Base-by-base conservation (phyloP, 2,888 invertebrate genomes). In the Neoaliturus tenellus region DNA sequence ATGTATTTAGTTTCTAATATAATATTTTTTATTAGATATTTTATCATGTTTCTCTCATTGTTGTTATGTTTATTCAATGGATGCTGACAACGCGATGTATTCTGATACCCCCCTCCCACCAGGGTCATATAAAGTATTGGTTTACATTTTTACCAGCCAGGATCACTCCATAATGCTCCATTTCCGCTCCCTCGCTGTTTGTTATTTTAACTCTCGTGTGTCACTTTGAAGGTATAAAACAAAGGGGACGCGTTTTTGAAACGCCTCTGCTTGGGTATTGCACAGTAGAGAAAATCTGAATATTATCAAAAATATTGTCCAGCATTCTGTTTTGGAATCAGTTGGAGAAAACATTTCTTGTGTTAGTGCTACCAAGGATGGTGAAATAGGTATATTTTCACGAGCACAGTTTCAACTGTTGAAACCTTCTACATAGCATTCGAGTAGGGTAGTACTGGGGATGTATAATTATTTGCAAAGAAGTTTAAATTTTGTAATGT, bases 91-190 rank as follows among this genome's bases (percentile, higher is more conserved):
- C 1, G 41, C 71, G 71, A 71, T 71, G 71, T 3, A 39, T 71
- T 71, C 41, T 71, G 71, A 71, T 71, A 71, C 39, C 35, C 41
- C 35, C 3, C 23, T 23, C 23, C 71, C 20, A 12, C 41, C 1
- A 2, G 12, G 28, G 23, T 14, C 71, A 41, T 23, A 71, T 71
- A 71, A 71, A 71, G 41, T 71, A 71, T 71, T 35, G 71, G 71
- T 71, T 71, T 71, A 71, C 71, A 71, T 71, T 71, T 71, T 71
- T 71, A 71, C 39, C 71, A 39, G 20, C 39, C 71, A 39, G 39
- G 41, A 23, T 23, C 41, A n/a, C 23, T n/a, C 20, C 71, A 71
- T 71, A 39, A 71, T 20, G 20, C 41, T 39, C 71, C 69, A 69
- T 69, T 31, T 69, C 69, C 4, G 17, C 25, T 14, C 31, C 67